phyloP scores from a whole-genome alignment of 1,140 invertebrate species.

The Brachionus manjavacas region DNA sequence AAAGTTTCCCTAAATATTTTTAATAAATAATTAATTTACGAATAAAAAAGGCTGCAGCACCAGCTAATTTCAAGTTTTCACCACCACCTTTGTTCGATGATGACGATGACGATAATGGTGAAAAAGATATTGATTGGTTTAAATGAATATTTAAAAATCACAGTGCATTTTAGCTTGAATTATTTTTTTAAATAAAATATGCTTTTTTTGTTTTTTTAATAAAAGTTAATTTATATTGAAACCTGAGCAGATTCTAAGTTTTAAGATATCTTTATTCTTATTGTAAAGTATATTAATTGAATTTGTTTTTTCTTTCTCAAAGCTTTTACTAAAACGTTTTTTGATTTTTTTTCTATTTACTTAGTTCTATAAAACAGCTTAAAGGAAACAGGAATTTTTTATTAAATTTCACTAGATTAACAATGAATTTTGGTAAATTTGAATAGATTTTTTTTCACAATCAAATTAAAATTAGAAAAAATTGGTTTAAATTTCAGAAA shows the following conservation, averaged over 20 bases:
- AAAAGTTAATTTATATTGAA: not conserved
- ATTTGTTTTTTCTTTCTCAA: not conserved
- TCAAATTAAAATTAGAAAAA: too few relatives aligned
- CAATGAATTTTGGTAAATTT: too few relatives aligned
- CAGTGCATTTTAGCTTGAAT: not conserved
- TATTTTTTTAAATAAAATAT: not conserved
- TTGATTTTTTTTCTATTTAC: not conserved
- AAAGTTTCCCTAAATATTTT: not conserved
- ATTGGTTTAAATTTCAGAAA: too few relatives aligned
- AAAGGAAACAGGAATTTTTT: not conserved
- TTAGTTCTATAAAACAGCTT: not conserved
- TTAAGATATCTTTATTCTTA: not conserved
- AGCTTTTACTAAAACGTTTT: too few relatives aligned
- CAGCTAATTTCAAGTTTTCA: slow-evolving; percentile 18
- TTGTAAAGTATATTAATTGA: not conserved
- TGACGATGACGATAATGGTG: not conserved
- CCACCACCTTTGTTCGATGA: slow-evolving; percentile 40
- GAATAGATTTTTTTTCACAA: too few relatives aligned
- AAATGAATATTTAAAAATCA: not conserved
- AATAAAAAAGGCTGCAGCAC: not conserved
- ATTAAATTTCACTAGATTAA: too few relatives aligned
- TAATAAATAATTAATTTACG: not conserved
- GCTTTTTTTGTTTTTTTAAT: not conserved
- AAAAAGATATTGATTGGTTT: slow-evolving; percentile 40
- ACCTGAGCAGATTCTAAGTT: not conserved